Evolutionary conservation across 2,113 vertebrate genomes (phyloP).

Genomic region (Catagonus wagneri): DNA sequence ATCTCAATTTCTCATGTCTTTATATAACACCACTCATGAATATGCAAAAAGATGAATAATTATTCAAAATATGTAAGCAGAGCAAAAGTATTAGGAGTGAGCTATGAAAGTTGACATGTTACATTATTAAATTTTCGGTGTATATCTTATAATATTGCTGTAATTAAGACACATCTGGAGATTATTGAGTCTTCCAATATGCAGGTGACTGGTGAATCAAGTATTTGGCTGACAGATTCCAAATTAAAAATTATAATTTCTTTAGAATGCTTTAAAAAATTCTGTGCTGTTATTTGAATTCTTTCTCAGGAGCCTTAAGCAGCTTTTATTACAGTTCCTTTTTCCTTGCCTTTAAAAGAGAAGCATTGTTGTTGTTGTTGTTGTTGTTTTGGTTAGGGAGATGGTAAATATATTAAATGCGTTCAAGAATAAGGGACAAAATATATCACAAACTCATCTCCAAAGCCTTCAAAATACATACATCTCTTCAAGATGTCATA

Average conservation of each 20-base stretch:
- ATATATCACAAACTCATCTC: neutral
- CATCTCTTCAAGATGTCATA: neutral
- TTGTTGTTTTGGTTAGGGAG: neutral
- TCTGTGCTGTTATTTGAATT: neutral
- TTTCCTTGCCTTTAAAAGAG: slow-evolving; percentile 14
- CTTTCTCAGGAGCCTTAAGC: neutral
- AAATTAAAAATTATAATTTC: slow-evolving; percentile 52
- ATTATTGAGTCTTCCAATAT: neutral
- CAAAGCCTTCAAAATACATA: slow-evolving; percentile 6
- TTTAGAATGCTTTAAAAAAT: neutral
- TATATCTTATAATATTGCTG: neutral
- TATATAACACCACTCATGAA: neutral
- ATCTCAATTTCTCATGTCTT: neutral
- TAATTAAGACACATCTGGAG: neutral
- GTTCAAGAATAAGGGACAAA: neutral
- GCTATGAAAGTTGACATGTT: neutral
- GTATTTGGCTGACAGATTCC: neutral
- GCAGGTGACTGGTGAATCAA: neutral
- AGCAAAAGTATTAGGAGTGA: neutral
- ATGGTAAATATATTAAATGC: slow-evolving; percentile 11
- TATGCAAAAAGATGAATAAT: neutral
- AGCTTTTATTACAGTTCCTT: neutral
- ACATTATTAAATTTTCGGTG: too few relatives aligned
- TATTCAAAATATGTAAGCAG: neutral
- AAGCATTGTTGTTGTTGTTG: neutral